Base-by-base conservation (phyloP, 2,888 invertebrate genomes). In the Sesia bembeciformis region DNA sequence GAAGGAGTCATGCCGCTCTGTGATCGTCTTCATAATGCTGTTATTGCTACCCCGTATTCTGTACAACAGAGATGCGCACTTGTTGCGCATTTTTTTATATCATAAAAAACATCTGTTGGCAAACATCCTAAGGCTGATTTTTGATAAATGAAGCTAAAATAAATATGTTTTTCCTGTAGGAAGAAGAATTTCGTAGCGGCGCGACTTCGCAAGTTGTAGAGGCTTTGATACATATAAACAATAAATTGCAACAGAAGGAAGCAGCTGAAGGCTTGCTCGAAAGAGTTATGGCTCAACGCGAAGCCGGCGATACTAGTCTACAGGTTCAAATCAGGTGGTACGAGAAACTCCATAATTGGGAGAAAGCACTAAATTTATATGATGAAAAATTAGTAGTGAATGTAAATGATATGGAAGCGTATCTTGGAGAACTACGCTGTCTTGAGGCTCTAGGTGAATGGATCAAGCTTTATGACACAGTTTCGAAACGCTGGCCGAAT, bases 291-390 rank as follows among this genome's bases (percentile, higher is more conserved):
- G 94, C 92, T 38, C 93, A 95, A 68, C 93, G 94, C 40, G 93
- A 92, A 59, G 92, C 93, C 0, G 92, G 92, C 0, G 92, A 93
- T 62, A 91, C 92, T 8, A 90, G 86, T 58, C 66, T 90, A 0
- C 80, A 88, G 64, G 87, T 87, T 4, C 87, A 88, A 79, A 97
- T 98, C 52, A 92, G 97, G 4, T 99, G 99, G 99, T 98, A 98
- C 78, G 99, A 99, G 78, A 99, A 99, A 81, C 89, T 99, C 1
- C 98, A 99, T 81, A 98, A 98, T 75, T 99, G 99, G 99, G 98
- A 98, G 67, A 97, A 97, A 74, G 99, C 99, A 0, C 86, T 98
- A 49, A 92, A 94, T 59, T 92, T 97, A 0, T 99, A 99, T 70
- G 92, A 94, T 52, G 93, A 93, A 53, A 95, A 96, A 69, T 82